Evolutionary conservation across 2,888 invertebrate genomes (phyloP).

Genomic region (Ferrisia virgata): DNA sequence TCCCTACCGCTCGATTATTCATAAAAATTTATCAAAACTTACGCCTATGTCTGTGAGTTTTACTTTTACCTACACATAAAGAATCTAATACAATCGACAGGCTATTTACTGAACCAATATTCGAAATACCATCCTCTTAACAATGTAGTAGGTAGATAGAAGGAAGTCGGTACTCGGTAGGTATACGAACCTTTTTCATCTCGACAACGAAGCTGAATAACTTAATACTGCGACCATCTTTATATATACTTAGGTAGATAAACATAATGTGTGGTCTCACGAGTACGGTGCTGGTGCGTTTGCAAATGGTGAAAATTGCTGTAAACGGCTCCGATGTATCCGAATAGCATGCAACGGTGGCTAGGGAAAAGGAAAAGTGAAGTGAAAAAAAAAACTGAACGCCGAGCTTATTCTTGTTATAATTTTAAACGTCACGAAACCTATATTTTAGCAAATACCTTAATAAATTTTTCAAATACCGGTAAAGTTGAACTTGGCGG

Average conservation of each 20-base stretch:
- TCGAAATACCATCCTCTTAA: too few relatives aligned
- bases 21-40: too few relatives aligned
- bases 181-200: not conserved
- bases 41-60: too few relatives aligned
- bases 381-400: not conserved
- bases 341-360: not conserved
- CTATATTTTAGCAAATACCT: conserved; percentile 4
- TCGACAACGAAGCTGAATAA: not conserved
- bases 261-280: not conserved
- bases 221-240: not conserved
- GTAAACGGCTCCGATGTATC: not conserved
- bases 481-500: not conserved
- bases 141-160: too few relatives aligned
- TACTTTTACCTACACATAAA: too few relatives aligned
- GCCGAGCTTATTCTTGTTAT: not conserved
- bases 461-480: conserved; percentile 7
- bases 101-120: too few relatives aligned
- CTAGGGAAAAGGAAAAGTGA: not conserved
- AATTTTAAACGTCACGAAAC: not conserved
- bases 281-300: not conserved
- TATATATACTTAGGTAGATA: not conserved
- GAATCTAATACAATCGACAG: too few relatives aligned
- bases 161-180: too few relatives aligned
- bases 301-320: not conserved
- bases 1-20: too few relatives aligned